phyloP scores from a whole-genome alignment of 2,888 invertebrate species.

The Phragmatobia fuliginosa region DNA sequence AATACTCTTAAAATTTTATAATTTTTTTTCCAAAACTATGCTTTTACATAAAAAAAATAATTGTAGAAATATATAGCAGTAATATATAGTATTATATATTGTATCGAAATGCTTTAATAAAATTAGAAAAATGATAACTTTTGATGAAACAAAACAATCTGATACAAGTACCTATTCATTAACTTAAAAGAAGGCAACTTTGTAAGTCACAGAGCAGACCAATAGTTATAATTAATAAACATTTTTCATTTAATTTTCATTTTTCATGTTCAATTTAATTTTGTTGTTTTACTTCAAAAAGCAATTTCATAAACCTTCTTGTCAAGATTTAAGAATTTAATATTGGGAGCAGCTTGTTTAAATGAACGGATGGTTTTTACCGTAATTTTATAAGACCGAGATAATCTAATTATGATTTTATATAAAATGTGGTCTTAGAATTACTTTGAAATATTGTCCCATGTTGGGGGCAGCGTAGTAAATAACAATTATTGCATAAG shows the following conservation, averaged over 20 bases:
- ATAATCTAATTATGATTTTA: constrained; percentile 76
- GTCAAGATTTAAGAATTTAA: constrained; percentile 76
- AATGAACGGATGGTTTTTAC: constrained; percentile 73
- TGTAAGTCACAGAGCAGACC: no score
- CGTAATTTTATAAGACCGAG: constrained; percentile 66
- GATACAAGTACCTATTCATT: no score
- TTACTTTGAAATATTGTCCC: constrained; percentile 47
- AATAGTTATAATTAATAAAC: no score
- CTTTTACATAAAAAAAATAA: no score
- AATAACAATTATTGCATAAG: constrained; percentile 63
- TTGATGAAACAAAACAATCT: no score
- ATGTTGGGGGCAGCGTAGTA: constrained; percentile 55
- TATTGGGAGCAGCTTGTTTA: constrained; percentile 78
- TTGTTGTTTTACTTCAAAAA: constrained; percentile 42
- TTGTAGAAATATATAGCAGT: no score
- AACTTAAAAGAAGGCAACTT: no score
- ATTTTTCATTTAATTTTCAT: no score
- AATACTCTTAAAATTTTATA: not conserved
- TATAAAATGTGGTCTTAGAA: constrained; percentile 57
- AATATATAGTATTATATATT: not conserved
- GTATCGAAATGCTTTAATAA: not conserved
- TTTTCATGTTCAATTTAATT: no score
- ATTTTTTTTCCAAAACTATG: no score
- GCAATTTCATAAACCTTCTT: constrained; percentile 64
- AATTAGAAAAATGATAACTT: not conserved